Evolutionary conservation across 2,797 vertebrate genomes (phyloP).

Genomic region (Chloroceryle inda): DNA sequence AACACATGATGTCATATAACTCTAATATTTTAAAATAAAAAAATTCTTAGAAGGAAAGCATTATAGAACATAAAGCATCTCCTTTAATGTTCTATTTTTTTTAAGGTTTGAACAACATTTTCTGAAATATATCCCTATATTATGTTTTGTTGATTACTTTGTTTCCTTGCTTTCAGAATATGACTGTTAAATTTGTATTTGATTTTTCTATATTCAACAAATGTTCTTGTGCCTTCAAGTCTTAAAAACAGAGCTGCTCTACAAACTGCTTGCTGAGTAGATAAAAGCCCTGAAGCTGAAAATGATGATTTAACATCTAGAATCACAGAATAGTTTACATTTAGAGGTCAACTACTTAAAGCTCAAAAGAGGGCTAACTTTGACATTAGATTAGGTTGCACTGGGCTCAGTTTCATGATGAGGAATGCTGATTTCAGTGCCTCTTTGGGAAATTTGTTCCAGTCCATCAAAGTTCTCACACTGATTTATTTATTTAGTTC

Average conservation of each 20-base stretch:
- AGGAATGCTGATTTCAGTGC: not conserved
- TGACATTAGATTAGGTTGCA: not conserved
- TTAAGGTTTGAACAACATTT: not conserved
- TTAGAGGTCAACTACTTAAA: not conserved
- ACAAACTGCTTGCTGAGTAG: not conserved
- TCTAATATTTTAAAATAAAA: not conserved
- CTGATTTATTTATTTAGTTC: not conserved
- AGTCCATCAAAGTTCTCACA: not conserved
- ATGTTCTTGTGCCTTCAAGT: not conserved
- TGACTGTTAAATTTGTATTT: not conserved
- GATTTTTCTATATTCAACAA: not conserved
- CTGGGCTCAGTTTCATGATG: not conserved
- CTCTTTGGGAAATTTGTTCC: not conserved
- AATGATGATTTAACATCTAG: not conserved
- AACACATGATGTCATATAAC: not conserved
- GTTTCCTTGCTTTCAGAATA: not conserved
- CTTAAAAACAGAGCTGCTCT: not conserved
- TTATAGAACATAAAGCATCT: not conserved
- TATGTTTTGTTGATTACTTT: not conserved
- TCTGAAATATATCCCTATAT: not conserved
- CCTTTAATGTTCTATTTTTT: not conserved
- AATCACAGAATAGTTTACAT: not conserved
- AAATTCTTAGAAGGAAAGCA: not conserved
- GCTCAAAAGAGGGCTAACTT: not conserved
- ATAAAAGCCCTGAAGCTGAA: not conserved